phyloP scores from a whole-genome alignment of 2,888 invertebrate genomes.

The Sarcophaga carnaria region DNA sequence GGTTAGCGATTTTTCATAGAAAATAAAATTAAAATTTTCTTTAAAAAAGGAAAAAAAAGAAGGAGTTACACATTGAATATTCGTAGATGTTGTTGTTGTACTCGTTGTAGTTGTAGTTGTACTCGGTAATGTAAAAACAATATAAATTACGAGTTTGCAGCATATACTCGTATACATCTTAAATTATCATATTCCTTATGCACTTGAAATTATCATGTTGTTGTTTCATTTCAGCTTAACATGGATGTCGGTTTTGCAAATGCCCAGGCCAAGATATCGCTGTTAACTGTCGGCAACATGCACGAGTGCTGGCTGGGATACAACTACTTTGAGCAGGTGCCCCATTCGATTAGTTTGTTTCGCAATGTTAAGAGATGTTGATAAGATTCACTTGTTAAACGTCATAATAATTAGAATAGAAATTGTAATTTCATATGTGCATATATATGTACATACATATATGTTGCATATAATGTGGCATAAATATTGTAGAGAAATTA shows the following conservation, averaged over 20 bases:
- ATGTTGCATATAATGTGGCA: background rate
- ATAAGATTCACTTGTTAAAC: slow-evolving; percentile 39
- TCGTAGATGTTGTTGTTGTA: too few relatives aligned
- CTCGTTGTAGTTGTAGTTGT: too few relatives aligned
- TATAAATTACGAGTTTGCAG: background rate
- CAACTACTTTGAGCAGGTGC: background rate
- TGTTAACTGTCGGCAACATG: background rate
- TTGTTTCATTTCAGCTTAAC: background rate
- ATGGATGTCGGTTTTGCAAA: background rate
- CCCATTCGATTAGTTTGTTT: slow-evolving; percentile 38
- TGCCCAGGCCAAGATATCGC: too few relatives aligned
- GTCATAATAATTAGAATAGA: slow-evolving; percentile 34
- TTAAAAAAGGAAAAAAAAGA: background rate
- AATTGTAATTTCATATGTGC: background rate
- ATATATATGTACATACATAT: background rate
- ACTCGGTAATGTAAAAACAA: background rate
- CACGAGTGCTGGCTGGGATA: background rate
- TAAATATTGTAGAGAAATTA: background rate
- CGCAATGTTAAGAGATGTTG: slow-evolving; percentile 30
- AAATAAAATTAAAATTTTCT: background rate
- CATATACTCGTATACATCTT: background rate
- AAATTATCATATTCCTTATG: slow-evolving; percentile 29
- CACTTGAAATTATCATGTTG: slow-evolving; percentile 29
- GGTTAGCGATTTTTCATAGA: slow-evolving; percentile 8
- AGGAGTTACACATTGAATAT: background rate